A percentile compares a stretch with the other conserved stretches of the same genome.
These are phyloP conservation scores for Buceros bicornis DNA, from an alignment of 2,797 vertebrate species.

Conservation along the genomic window DNA sequence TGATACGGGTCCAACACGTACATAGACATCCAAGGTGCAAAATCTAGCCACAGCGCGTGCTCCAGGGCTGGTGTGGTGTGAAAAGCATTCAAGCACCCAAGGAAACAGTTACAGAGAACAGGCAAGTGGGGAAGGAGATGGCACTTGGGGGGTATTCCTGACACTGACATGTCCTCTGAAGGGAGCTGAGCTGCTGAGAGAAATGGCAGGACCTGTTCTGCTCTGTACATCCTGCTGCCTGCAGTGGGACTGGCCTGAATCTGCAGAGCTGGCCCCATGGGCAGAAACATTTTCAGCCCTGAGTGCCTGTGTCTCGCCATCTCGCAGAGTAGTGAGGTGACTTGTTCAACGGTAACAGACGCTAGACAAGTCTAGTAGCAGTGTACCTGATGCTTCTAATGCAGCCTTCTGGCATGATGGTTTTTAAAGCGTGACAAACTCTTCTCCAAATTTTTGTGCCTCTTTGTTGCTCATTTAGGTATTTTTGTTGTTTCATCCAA, in stretches of 20 bases:
- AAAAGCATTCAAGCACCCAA: not conserved
- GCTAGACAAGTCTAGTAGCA: not conserved
- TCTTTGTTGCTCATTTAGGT: not conserved
- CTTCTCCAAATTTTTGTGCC: not conserved
- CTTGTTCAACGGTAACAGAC: not conserved
- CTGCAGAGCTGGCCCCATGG: not conserved
- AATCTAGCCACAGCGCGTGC: not conserved
- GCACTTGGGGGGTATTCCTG: accelerated
- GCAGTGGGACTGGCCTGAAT: not conserved
- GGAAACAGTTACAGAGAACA: not conserved
- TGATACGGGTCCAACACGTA: not conserved
- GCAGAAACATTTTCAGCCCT: not conserved
- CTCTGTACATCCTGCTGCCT: accelerated
- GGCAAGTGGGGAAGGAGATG: not conserved
- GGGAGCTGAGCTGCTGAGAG: not conserved
- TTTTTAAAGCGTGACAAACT: not conserved
- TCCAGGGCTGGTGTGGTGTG: not conserved
- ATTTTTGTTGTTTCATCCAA: not conserved
- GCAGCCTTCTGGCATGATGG: not conserved
- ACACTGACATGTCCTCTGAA: not conserved
- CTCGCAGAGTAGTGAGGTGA: not conserved
- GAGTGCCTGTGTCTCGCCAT: not conserved
- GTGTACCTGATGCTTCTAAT: not conserved
- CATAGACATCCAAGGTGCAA: not conserved
- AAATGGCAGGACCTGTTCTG: not conserved